phyloP scores from a whole-genome alignment of 2,888 invertebrate species.

The Resseliella maxima region DNA sequence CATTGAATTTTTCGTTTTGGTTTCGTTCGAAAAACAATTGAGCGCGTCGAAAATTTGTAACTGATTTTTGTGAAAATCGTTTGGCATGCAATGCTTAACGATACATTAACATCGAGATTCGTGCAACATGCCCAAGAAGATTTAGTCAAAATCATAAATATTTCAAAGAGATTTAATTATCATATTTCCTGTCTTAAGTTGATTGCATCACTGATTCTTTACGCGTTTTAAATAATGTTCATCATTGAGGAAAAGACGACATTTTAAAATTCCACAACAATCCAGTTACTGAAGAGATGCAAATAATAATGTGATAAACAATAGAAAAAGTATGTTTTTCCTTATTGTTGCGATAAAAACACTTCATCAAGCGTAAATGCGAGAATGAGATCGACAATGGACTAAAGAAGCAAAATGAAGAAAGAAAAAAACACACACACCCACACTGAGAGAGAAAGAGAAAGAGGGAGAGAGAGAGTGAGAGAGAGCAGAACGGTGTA shows the following conservation, averaged over 20 bases:
- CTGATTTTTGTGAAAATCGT: too few relatives aligned
- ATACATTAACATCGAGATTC: neutral
- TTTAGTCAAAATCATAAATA: conserved; percentile 39
- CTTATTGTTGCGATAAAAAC: conserved; percentile 23
- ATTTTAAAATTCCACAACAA: neutral
- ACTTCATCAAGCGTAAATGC: neutral
- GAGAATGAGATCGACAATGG: neutral
- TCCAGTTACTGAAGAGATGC: neutral
- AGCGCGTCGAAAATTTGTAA: neutral
- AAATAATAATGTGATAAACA: conserved; percentile 20
- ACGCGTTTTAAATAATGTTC: neutral
- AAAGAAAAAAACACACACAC: too few relatives aligned
- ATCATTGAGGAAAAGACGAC: neutral
- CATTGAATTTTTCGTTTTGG: neutral
- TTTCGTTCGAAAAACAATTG: neutral
- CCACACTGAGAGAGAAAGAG: neutral
- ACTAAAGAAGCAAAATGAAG: neutral
- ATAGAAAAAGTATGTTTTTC: conserved; percentile 18
- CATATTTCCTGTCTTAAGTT: conserved; percentile 53
- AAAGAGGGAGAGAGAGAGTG: neutral
- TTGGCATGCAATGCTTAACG: neutral
- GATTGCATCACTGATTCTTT: conserved; percentile 33
- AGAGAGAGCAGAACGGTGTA: neutral
- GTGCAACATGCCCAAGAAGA: neutral
- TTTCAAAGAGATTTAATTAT: conserved; percentile 54